phyloP scores from a whole-genome alignment of 2,797 vertebrate species.

The Cryptoblepharus egeriae region DNA sequence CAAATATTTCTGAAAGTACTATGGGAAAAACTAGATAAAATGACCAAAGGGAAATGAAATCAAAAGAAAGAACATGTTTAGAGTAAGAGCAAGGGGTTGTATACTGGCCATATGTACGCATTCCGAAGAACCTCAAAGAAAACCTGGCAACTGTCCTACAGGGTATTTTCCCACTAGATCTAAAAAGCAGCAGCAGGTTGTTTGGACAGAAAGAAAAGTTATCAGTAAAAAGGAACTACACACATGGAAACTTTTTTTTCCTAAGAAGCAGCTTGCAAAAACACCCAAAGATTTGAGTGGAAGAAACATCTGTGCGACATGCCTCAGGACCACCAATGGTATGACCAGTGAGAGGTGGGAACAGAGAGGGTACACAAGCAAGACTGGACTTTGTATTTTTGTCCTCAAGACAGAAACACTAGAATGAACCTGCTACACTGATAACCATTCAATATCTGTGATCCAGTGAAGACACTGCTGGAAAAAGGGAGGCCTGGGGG shows the following conservation, averaged over 20 bases:
- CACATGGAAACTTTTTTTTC: constrained; percentile 78
- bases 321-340: constrained; percentile 73
- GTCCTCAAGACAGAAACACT: constrained; percentile 59
- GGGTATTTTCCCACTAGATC: constrained; percentile 67
- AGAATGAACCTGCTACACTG: constrained; percentile 39
- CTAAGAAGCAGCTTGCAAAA: constrained; percentile 72
- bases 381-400: constrained; percentile 67
- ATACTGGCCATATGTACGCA: constrained; percentile 70
- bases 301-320: constrained; percentile 78
- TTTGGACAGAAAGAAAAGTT: constrained; percentile 78
- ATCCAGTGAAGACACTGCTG: constrained; percentile 41
- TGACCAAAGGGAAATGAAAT: constrained; percentile 75
- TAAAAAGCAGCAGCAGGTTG: constrained; percentile 77
- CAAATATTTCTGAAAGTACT: constrained; percentile 69
- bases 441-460: constrained; percentile 60
- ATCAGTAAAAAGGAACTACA: constrained; percentile 71
- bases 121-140: constrained; percentile 68
- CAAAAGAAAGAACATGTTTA: constrained; percentile 74
- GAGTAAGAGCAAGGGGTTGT: constrained; percentile 69
- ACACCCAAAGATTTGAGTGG: constrained; percentile 66
- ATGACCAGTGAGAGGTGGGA: constrained; percentile 65
- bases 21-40: constrained; percentile 55
- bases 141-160: constrained; percentile 68
- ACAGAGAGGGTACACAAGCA: constrained; percentile 67
- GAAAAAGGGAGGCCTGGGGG: neutral